Conservation (phyloP, 2,797 vertebrate genomes). For the Gadopsis bispinosus region DNA sequence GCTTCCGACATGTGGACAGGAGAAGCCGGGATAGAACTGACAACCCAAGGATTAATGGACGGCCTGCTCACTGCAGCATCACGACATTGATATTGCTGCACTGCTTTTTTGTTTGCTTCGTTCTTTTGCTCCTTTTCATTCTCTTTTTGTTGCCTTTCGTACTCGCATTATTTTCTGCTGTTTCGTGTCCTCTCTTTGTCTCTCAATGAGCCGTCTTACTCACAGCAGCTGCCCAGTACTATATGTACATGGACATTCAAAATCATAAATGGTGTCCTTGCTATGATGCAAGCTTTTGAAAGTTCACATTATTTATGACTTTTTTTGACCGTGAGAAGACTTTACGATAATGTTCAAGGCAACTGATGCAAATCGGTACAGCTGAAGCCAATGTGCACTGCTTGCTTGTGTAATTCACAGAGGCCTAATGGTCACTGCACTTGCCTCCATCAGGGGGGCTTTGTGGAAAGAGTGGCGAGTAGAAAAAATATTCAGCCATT, state of each 20-base stretch:
- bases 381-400: neutral
- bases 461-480: neutral
- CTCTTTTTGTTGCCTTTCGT: neutral
- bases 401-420: conserved; percentile 3
- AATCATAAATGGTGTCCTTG: conserved; percentile 21
- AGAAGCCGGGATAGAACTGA: too few relatives aligned
- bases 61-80: too few relatives aligned
- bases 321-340: neutral
- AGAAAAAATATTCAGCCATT: neutral
- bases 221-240: neutral
- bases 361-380: neutral
- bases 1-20: too few relatives aligned
- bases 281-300: neutral
- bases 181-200: conserved; percentile 13
- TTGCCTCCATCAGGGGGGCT: neutral
- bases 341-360: neutral
- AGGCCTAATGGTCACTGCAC: neutral
- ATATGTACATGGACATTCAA: neutral
- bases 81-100: conserved; percentile 12
- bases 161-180: neutral
- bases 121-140: neutral
- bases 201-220: conserved; percentile 27
- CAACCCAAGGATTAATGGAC: too few relatives aligned
- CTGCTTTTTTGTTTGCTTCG: conserved; percentile 3
- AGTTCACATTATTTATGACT: neutral